Evolutionary conservation across 2,113 vertebrate genomes (phyloP).

Genomic region (Strigops habroptila): DNA sequence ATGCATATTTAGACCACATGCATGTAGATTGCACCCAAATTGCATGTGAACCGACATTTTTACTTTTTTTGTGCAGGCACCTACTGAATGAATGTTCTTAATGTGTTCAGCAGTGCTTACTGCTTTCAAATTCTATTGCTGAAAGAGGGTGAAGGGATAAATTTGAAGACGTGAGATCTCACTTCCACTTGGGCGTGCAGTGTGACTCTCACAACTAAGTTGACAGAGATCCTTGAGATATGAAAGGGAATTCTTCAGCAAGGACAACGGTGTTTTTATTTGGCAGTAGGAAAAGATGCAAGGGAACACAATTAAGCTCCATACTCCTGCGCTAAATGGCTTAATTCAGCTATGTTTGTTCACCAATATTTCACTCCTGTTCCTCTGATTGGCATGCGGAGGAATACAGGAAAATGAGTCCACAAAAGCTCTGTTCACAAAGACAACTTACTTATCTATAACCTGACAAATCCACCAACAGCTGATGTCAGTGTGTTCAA

Average conservation of each 20-base stretch:
- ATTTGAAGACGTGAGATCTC: slow-evolving; percentile 52
- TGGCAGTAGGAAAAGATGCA: slow-evolving; percentile 68
- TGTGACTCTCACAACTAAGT: slow-evolving; percentile 73
- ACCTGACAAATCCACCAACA: slow-evolving; percentile 65
- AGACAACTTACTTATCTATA: slow-evolving; percentile 68
- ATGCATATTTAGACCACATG: not conserved
- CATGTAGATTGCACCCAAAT: slow-evolving; percentile 6
- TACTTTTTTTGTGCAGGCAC: not conserved
- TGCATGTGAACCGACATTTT: not conserved
- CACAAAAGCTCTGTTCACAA: slow-evolving; percentile 31
- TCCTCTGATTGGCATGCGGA: slow-evolving; percentile 63
- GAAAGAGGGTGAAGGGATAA: not conserved
- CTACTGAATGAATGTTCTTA: slow-evolving; percentile 50
- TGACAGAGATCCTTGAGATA: slow-evolving; percentile 71
- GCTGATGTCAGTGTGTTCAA: slow-evolving; percentile 61
- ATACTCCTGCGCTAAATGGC: slow-evolving; percentile 68
- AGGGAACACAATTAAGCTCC: slow-evolving; percentile 70
- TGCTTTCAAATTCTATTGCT: slow-evolving; percentile 49
- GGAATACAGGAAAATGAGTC: slow-evolving; percentile 57
- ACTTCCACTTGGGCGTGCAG: slow-evolving; percentile 56
- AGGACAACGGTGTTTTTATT: slow-evolving; percentile 76
- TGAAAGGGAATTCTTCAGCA: slow-evolving; percentile 75
- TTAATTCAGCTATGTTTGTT: slow-evolving; percentile 69
- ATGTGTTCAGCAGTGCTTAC: slow-evolving; percentile 11
- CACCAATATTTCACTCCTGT: slow-evolving; percentile 55